Percentiles rank a stretch among this genome's conserved stretches.
These are phyloP conservation scores for Cyprinodon diabolis DNA, from an alignment of 2,797 vertebrate genomes.

Conservation along the genomic window DNA sequence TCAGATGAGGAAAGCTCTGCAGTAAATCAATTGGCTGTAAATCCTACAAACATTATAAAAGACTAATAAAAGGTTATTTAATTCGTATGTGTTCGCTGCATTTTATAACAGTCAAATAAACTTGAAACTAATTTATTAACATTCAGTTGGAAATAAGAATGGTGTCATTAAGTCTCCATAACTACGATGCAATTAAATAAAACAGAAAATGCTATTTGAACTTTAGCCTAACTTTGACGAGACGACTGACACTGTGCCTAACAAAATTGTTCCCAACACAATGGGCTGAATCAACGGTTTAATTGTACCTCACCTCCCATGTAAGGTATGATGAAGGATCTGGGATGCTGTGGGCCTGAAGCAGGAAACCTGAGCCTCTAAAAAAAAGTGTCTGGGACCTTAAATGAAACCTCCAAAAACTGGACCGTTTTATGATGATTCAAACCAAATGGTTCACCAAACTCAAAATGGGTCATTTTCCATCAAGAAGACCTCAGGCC, in stretches of 20 bases:
- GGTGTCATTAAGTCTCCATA: not conserved
- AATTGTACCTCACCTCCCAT: not conserved
- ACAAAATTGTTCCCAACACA: not conserved
- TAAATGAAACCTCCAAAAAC: not conserved
- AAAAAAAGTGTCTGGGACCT: too few species aligned
- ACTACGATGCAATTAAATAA: not conserved
- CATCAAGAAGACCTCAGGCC: not conserved
- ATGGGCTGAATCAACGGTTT: not conserved
- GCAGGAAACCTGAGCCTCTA: not conserved
- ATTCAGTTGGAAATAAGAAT: not conserved
- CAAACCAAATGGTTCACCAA: not conserved
- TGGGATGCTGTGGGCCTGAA: not conserved
- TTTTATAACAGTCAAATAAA: not conserved
- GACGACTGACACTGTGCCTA: not conserved
- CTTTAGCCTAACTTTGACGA: not conserved
- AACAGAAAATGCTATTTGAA: not conserved
- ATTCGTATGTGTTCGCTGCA: not conserved
- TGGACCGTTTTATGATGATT: not conserved
- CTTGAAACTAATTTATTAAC: not conserved
- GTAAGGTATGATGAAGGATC: not conserved
- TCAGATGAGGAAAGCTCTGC: not conserved
- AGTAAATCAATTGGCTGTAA: not conserved
- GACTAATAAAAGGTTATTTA: not conserved
- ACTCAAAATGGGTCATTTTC: not conserved
- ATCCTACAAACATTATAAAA: not conserved